These are phyloP conservation scores for Zapornia atra DNA, from an alignment of 2,113 vertebrate species.

Conservation along the genomic window DNA sequence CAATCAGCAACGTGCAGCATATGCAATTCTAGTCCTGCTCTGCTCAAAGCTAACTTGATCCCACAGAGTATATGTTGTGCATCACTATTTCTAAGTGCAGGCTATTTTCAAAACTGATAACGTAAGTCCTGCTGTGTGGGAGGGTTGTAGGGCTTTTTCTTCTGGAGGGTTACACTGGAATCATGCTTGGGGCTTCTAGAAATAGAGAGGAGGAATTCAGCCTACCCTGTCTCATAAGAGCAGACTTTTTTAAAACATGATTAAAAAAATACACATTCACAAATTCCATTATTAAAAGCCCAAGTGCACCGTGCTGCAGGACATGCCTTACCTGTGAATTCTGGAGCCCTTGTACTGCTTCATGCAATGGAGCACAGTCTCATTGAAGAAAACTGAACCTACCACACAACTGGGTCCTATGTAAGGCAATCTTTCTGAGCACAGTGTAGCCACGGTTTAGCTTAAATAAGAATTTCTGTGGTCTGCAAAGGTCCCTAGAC, in stretches of 20 bases:
- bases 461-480: background rate
- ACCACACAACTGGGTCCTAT: rapidly evolving
- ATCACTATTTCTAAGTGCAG: background rate
- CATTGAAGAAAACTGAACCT: background rate
- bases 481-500: background rate
- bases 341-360: background rate
- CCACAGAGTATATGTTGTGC: background rate
- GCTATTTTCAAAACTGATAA: background rate
- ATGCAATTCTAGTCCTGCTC: background rate
- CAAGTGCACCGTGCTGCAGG: background rate
- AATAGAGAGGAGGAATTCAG: background rate
- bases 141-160: background rate
- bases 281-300: background rate
- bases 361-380: background rate
- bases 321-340: background rate
- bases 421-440: background rate
- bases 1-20: background rate
- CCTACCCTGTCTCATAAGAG: background rate
- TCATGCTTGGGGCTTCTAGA: background rate
- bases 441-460: background rate
- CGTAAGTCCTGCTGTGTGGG: background rate
- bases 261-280: background rate
- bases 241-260: background rate
- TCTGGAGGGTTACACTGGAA: background rate
- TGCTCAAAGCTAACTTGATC: background rate